A percentile compares a stretch with the other conserved stretches of the same genome.
phyloP scores from a whole-genome alignment of 2,888 invertebrate species.

The Gandaritis pyraliata region DNA sequence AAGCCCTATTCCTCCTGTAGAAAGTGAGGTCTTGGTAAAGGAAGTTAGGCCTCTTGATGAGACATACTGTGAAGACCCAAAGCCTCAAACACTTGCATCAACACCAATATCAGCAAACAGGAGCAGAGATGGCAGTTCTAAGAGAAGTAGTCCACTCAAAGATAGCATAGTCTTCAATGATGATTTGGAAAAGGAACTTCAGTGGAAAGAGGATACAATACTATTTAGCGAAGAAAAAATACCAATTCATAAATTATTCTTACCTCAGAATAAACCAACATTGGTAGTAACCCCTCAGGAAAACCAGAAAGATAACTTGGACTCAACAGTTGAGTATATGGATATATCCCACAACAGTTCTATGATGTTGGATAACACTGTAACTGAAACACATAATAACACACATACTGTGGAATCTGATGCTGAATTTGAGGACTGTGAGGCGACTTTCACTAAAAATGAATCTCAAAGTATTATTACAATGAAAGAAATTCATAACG shows the following conservation, averaged over 20 bases:
- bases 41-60: slow-evolving; percentile 32
- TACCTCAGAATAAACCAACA: slow-evolving; percentile 45
- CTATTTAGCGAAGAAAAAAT: slow-evolving; percentile 72
- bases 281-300: slow-evolving; percentile 27
- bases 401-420: slow-evolving; percentile 61
- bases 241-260: slow-evolving; percentile 70
- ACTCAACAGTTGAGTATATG: slow-evolving; percentile 69
- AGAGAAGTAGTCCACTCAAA: slow-evolving; percentile 67
- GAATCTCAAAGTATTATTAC: slow-evolving; percentile 41
- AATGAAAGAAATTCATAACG: slow-evolving; percentile 16
- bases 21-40: slow-evolving; percentile 41
- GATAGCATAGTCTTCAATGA: slow-evolving; percentile 74
- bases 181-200: slow-evolving; percentile 72
- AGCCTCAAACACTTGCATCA: slow-evolving; percentile 54
- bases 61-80: slow-evolving; percentile 31
- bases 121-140: slow-evolving; percentile 55
- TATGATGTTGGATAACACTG: slow-evolving; percentile 50
- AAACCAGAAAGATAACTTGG: slow-evolving; percentile 39
- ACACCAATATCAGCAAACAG: slow-evolving; percentile 64
- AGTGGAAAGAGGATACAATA: slow-evolving; percentile 77
- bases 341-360: slow-evolving; percentile 69
- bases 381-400: slow-evolving; percentile 46
- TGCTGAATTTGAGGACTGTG: slow-evolving; percentile 76
- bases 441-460: slow-evolving; percentile 70
- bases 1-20: slow-evolving; percentile 66